A percentile compares a stretch with the other conserved stretches of the same genome.
Conservation (phyloP, 2,888 invertebrate species). For the Apocheima hispidaria region DNA sequence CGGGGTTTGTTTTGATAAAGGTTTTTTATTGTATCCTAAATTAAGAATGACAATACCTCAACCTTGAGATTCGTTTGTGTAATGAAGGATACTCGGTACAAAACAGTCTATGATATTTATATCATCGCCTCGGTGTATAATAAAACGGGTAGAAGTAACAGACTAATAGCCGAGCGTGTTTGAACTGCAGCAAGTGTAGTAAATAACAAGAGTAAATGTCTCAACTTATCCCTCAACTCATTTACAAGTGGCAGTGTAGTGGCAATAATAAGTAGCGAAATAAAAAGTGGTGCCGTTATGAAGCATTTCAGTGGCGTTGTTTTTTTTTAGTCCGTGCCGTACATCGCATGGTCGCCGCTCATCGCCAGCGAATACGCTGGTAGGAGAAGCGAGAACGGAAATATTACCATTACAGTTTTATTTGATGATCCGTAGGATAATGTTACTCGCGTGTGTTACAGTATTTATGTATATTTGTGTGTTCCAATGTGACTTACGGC, state of each 20-base stretch:
- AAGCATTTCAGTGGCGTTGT: conserved; percentile 56
- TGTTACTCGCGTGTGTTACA: too few species aligned
- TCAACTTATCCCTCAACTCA: conserved; percentile 49
- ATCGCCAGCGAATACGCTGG: conserved; percentile 36
- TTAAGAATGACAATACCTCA: conserved; percentile 32
- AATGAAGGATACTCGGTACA: background rate
- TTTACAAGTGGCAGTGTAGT: conserved; percentile 51
- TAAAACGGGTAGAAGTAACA: conserved; percentile 1
- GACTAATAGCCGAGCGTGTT: conserved; percentile 25
- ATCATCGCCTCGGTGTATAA: background rate
- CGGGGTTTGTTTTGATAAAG: conserved; percentile 37
- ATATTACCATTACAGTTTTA: background rate
- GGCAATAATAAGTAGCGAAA: conserved; percentile 56
- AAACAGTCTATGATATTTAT: conserved; percentile 1
- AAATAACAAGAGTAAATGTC: conserved; percentile 46
- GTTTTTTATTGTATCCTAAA: conserved; percentile 32
- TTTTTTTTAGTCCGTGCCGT: conserved; percentile 55
- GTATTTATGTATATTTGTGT: too few species aligned
- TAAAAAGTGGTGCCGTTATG: conserved; percentile 61
- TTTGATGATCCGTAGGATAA: background rate
- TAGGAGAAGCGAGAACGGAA: conserved; percentile 15
- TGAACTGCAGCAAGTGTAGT: conserved; percentile 29
- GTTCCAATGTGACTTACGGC: too few species aligned
- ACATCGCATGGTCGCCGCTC: conserved; percentile 40
- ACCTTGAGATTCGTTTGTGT: conserved; percentile 6